phyloP scores from a whole-genome alignment of 2,888 invertebrate genomes.

The Abrostola tripartita region DNA sequence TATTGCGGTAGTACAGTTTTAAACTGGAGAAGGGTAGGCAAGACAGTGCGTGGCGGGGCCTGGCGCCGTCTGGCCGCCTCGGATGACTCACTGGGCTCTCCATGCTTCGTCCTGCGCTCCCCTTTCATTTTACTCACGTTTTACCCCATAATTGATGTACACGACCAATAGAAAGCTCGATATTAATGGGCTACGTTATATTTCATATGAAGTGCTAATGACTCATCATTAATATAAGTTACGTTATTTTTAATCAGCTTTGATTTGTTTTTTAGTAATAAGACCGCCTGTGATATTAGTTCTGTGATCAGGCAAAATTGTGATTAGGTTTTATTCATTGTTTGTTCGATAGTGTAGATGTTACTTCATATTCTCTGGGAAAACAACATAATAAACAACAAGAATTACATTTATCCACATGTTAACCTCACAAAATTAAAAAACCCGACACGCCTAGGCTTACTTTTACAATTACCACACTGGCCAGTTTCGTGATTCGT shows the following conservation, averaged over 20 bases:
- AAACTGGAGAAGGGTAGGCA: conserved; percentile 68
- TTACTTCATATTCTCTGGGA: too few relatives aligned
- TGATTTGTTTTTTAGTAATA: conserved; percentile 7
- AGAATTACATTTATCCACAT: too few relatives aligned
- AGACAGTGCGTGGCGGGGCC: conserved; percentile 74
- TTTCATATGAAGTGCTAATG: conserved; percentile 37
- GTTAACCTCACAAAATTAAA: conserved; percentile 7
- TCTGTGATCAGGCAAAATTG: background rate
- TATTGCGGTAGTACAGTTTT: conserved; percentile 58
- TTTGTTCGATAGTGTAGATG: too few relatives aligned
- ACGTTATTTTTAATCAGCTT: conserved; percentile 12
- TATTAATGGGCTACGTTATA: conserved; percentile 38
- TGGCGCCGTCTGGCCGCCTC: conserved; percentile 83
- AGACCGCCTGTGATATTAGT: background rate
- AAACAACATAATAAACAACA: too few relatives aligned
- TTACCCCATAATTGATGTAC: conserved; percentile 80
- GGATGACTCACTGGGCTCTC: conserved; percentile 84
- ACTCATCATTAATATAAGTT: conserved; percentile 29
- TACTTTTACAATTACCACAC: conserved; percentile 29
- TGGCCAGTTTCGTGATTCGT: conserved; percentile 35
- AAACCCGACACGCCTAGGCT: conserved; percentile 14
- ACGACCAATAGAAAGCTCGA: conserved; percentile 45
- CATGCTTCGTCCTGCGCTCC: conserved; percentile 68
- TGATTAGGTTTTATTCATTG: too few relatives aligned
- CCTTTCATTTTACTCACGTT: conserved; percentile 75